Evolutionary conservation across 2,888 invertebrate genomes (phyloP).

Genomic region (Pyrrhosoma nymphula): DNA sequence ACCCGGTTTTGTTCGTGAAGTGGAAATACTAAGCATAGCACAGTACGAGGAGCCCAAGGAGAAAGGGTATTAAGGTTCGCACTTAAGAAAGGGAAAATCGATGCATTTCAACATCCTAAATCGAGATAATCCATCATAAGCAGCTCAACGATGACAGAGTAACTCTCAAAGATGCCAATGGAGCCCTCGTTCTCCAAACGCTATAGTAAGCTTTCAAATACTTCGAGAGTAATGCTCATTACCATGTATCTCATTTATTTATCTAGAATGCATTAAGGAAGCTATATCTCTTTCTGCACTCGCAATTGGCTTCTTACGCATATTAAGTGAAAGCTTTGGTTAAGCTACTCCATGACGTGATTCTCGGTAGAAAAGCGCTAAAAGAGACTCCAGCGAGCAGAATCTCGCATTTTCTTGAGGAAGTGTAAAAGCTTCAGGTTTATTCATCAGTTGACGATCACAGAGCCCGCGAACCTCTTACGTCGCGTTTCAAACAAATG

Average conservation of each 20-base stretch:
- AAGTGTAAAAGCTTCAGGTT: too few species aligned
- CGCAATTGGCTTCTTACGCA: constrained; percentile 15
- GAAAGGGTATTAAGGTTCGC: background rate
- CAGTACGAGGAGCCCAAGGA: too few species aligned
- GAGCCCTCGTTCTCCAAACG: background rate
- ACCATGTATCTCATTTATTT: background rate
- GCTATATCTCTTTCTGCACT: background rate
- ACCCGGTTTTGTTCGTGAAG: too few species aligned
- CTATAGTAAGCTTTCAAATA: too few species aligned
- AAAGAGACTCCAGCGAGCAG: background rate
- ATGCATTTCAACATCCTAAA: background rate
- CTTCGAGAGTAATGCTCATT: background rate
- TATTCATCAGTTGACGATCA: background rate
- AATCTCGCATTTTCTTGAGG: too few species aligned
- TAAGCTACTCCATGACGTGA: background rate
- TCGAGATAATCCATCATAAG: background rate
- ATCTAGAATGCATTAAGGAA: background rate
- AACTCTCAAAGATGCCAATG: background rate
- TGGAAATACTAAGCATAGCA: too few species aligned
- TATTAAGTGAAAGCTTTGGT: constrained; percentile 38
- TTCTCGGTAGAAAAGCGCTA: constrained; percentile 20
- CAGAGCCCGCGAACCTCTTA: background rate
- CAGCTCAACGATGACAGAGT: background rate
- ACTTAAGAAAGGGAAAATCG: background rate
- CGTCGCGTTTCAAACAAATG: background rate